These are phyloP conservation scores for Pyrrhosoma nymphula DNA, from an alignment of 2,888 invertebrate species.

Conservation along the genomic window DNA sequence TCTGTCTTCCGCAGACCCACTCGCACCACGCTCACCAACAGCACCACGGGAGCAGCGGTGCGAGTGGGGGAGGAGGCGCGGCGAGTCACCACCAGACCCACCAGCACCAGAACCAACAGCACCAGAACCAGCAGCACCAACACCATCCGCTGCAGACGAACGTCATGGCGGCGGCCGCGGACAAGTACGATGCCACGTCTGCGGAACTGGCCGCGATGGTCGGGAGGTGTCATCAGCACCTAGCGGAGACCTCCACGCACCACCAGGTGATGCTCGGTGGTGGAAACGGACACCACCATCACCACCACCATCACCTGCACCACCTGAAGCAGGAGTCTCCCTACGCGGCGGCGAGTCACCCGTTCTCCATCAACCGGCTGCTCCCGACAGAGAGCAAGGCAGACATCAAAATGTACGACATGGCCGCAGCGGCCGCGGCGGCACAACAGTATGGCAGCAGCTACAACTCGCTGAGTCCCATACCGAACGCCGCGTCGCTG, in stretches of 20 bases:
- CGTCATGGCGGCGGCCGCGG: constrained; percentile 76
- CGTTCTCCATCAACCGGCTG: constrained; percentile 96
- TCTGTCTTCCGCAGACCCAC: constrained; percentile 73
- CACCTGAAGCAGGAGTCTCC: constrained; percentile 88
- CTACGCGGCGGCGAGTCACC: constrained; percentile 89
- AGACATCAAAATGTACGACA: constrained; percentile 95
- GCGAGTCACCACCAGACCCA: constrained; percentile 85
- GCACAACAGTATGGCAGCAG: constrained; percentile 79
- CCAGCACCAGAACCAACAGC: constrained; percentile 77
- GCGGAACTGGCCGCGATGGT: constrained; percentile 83
- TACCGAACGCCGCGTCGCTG: constrained; percentile 76
- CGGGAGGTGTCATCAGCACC: constrained; percentile 82
- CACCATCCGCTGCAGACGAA: constrained; percentile 73
- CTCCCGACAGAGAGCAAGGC: constrained; percentile 93
- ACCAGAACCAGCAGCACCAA: constrained; percentile 77
- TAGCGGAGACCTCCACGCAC: constrained; percentile 74
- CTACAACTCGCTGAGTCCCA: constrained; percentile 73
- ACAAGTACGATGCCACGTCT: constrained; percentile 78
- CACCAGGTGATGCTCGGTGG: constrained; percentile 78
- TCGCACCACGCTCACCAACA: constrained; percentile 73
- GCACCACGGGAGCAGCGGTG: constrained; percentile 76
- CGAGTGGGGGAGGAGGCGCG: constrained; percentile 82
- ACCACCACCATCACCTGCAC: constrained; percentile 76
- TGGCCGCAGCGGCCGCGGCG: constrained; percentile 79
- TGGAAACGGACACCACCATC: constrained; percentile 78